A percentile compares a stretch with the other conserved stretches of the same genome.
phyloP scores from a whole-genome alignment of 2,888 invertebrate genomes.

The Hedya salicella region DNA sequence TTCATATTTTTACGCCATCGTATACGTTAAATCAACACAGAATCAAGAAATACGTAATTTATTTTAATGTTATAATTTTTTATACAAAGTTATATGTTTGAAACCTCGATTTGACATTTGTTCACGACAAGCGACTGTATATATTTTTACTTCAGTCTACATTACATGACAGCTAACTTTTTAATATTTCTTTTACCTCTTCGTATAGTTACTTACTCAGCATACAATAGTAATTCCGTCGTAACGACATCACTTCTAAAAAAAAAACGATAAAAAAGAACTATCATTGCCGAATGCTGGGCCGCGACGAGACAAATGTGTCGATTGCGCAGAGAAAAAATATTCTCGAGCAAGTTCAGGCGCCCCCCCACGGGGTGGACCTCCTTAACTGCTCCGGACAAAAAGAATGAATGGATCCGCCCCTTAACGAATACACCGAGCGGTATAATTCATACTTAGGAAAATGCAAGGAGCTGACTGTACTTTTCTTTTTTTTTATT shows the following conservation, averaged over 20 bases:
- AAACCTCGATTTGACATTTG: too few relatives aligned
- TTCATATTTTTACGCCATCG: too few relatives aligned
- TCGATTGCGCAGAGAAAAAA: constrained; percentile 82
- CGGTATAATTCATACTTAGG: constrained; percentile 85
- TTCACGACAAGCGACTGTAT: too few relatives aligned
- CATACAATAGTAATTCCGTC: not conserved
- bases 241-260: too few relatives aligned
- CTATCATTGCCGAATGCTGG: constrained; percentile 76
- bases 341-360: constrained; percentile 82
- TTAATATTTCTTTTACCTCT: too few relatives aligned
- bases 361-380: constrained; percentile 67
- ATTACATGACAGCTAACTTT: too few relatives aligned
- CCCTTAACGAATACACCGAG: constrained; percentile 85
- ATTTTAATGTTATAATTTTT: too few relatives aligned
- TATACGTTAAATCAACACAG: too few relatives aligned
- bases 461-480: constrained; percentile 82
- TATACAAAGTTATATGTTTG: too few relatives aligned
- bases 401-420: constrained; percentile 85
- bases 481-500: constrained; percentile 56
- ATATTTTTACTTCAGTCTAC: too few relatives aligned
- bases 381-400: constrained; percentile 84
- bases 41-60: too few relatives aligned
- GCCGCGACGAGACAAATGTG: constrained; percentile 83
- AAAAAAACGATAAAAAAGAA: constrained; percentile 67
- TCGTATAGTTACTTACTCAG: too few relatives aligned